Evolutionary conservation across 2,797 vertebrate species (phyloP).

Genomic region (Odontamblyopus lacepedii): DNA sequence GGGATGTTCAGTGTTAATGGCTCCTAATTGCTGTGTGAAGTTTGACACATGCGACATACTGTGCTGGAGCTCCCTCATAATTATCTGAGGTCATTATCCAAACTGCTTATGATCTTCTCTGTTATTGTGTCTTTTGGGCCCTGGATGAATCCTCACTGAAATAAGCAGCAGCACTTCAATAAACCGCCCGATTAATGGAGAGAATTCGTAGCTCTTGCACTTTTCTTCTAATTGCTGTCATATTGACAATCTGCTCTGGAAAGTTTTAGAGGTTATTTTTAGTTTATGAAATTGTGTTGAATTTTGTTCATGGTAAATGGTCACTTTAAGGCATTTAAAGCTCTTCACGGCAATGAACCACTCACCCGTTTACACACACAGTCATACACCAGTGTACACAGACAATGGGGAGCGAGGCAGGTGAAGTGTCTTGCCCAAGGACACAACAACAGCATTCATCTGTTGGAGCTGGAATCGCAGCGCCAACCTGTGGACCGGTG

Average conservation of each 20-base stretch:
- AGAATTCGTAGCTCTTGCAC: background rate
- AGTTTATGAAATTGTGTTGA: background rate
- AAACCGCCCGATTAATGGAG: constrained; percentile 11
- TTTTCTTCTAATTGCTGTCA: constrained; percentile 11
- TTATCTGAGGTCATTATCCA: constrained; percentile 59
- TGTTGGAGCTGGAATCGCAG: too few species aligned
- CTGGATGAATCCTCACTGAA: constrained; percentile 16
- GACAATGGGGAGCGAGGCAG: too few species aligned
- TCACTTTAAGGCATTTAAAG: too few species aligned
- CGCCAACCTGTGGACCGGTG: too few species aligned
- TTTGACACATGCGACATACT: constrained; percentile 36
- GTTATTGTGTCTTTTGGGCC: constrained; percentile 38
- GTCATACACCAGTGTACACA: too few species aligned
- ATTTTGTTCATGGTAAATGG: too few species aligned
- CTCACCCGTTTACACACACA: too few species aligned
- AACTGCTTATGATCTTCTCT: constrained; percentile 57
- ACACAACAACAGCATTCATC: too few species aligned
- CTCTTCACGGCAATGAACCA: too few species aligned
- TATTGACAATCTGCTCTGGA: constrained; percentile 29
- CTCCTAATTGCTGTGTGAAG: constrained; percentile 54
- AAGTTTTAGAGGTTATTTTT: background rate
- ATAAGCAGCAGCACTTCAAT: constrained; percentile 22
- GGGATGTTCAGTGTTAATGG: constrained; percentile 53
- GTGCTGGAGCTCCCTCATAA: constrained; percentile 52
- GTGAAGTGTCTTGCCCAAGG: too few species aligned